Conservation (phyloP, 2,888 invertebrate genomes). For the Troglohyphantes excavatus region DNA sequence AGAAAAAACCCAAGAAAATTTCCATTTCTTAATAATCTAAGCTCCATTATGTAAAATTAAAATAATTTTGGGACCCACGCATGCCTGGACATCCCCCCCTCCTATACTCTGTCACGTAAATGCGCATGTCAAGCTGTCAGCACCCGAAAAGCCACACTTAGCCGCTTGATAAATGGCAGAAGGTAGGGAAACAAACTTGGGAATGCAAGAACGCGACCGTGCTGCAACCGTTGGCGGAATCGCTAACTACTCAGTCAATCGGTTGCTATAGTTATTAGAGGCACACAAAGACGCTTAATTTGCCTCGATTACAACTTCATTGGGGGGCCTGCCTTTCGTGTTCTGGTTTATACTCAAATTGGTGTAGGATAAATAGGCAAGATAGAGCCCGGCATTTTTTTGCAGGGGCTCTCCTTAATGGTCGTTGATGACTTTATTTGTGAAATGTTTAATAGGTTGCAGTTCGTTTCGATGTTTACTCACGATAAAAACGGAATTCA, state of each 20-base stretch:
- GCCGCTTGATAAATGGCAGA: conserved; percentile 66
- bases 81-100: neutral
- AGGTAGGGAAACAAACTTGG: conserved; percentile 51
- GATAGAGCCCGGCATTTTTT: conserved; percentile 10
- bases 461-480: conserved; percentile 38
- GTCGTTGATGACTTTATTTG: conserved; percentile 71
- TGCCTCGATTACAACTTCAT: conserved; percentile 71
- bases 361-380: conserved; percentile 55
- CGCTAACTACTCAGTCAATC: conserved; percentile 73
- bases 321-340: conserved; percentile 48
- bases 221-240: conserved; percentile 56
- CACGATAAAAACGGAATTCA: conserved; percentile 32
- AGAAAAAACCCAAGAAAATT: neutral
- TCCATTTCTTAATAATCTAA: conserved; percentile 2
- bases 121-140: conserved; percentile 72
- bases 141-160: conserved; percentile 58
- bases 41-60: conserved; percentile 19
- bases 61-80: neutral
- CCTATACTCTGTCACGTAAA: conserved; percentile 57
- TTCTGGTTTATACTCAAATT: conserved; percentile 32
- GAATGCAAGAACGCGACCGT: conserved; percentile 49
- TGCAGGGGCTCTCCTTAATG: conserved; percentile 32
- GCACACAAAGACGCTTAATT: conserved; percentile 72
- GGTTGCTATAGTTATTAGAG: conserved; percentile 74
- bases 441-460: conserved; percentile 43